Evolutionary conservation across 2,888 invertebrate species (phyloP).

Genomic region (Phasia obesa): DNA sequence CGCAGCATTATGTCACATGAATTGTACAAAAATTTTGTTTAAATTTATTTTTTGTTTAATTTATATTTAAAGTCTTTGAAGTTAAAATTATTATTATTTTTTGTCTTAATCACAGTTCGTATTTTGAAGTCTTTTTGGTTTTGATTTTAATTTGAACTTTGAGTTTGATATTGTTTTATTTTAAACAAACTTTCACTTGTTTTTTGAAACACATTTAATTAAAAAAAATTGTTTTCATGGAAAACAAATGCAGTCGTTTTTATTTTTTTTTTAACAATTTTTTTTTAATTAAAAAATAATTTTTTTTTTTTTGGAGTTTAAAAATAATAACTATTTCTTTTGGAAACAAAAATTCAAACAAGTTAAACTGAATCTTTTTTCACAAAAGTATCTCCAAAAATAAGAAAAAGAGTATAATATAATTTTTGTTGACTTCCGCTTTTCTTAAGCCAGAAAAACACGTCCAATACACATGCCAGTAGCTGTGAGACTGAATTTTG

Average conservation of each 20-base stretch:
- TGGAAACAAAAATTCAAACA: slow-evolving; percentile 72
- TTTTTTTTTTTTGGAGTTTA: slow-evolving; percentile 1
- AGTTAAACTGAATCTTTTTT: slow-evolving; percentile 72
- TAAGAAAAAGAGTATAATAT: too few species aligned
- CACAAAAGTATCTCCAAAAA: slow-evolving; percentile 56
- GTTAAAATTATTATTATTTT: slow-evolving; percentile 42
- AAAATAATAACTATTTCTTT: slow-evolving; percentile 41
- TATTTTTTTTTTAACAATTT: background rate
- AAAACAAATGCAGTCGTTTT: slow-evolving; percentile 42
- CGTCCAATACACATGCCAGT: slow-evolving; percentile 80
- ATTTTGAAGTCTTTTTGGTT: slow-evolving; percentile 54
- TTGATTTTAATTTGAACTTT: slow-evolving; percentile 48
- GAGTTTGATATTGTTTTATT: slow-evolving; percentile 36
- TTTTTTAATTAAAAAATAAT: slow-evolving; percentile 19
- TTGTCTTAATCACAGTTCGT: slow-evolving; percentile 59
- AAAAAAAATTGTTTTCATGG: background rate
- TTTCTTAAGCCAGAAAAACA: slow-evolving; percentile 60
- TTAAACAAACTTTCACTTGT: slow-evolving; percentile 71
- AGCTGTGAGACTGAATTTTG: slow-evolving; percentile 79
- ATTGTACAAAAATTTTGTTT: slow-evolving; percentile 1
- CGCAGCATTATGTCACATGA: slow-evolving; percentile 77
- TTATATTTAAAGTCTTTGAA: slow-evolving; percentile 9
- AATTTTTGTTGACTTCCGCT: slow-evolving; percentile 49
- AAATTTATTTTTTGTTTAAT: background rate
- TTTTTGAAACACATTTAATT: slow-evolving; percentile 24